These are phyloP conservation scores for Bathynomus jamesi DNA, from an alignment of 1,140 invertebrate species.

Conservation along the genomic window DNA sequence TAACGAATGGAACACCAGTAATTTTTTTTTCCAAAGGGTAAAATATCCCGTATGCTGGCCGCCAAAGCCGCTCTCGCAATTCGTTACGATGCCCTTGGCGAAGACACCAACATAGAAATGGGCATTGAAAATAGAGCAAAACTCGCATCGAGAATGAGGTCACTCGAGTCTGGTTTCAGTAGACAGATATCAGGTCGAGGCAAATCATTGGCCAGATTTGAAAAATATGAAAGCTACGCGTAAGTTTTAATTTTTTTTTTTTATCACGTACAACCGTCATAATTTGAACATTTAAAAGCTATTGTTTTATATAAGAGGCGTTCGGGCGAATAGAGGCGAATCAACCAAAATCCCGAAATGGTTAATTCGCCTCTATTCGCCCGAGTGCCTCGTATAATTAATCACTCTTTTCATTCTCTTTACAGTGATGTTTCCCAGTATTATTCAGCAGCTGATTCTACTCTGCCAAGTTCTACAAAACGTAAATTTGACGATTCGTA, in stretches of 20 bases:
- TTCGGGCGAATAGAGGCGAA: too few species aligned
- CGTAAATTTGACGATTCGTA: slow-evolving; percentile 41
- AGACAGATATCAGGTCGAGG: slow-evolving; percentile 70
- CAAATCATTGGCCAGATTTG: slow-evolving; percentile 75
- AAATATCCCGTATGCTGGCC: slow-evolving; percentile 93
- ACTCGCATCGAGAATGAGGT: slow-evolving; percentile 64
- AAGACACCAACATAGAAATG: slow-evolving; percentile 67
- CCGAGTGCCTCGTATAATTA: too few species aligned
- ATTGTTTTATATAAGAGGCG: too few species aligned
- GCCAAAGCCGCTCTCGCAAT: slow-evolving; percentile 89
- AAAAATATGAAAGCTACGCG: slow-evolving; percentile 82
- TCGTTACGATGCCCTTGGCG: slow-evolving; percentile 91
- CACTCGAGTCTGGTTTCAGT: slow-evolving; percentile 76
- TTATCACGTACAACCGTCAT: neutral
- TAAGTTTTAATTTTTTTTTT: slow-evolving; percentile 21
- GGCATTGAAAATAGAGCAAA: slow-evolving; percentile 81
- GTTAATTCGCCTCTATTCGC: too few species aligned
- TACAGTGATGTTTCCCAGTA: slow-evolving; percentile 48
- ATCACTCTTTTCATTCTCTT: slow-evolving; percentile 12
- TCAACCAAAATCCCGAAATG: too few species aligned
- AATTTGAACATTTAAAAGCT: neutral
- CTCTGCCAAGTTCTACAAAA: slow-evolving; percentile 43
- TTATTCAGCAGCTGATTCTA: slow-evolving; percentile 46
- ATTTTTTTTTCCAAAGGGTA: slow-evolving; percentile 40
- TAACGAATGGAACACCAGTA: too few species aligned